These are phyloP conservation scores for Drosophila infuscata DNA, from an alignment of 2,888 invertebrate genomes.

Conservation along the genomic window DNA sequence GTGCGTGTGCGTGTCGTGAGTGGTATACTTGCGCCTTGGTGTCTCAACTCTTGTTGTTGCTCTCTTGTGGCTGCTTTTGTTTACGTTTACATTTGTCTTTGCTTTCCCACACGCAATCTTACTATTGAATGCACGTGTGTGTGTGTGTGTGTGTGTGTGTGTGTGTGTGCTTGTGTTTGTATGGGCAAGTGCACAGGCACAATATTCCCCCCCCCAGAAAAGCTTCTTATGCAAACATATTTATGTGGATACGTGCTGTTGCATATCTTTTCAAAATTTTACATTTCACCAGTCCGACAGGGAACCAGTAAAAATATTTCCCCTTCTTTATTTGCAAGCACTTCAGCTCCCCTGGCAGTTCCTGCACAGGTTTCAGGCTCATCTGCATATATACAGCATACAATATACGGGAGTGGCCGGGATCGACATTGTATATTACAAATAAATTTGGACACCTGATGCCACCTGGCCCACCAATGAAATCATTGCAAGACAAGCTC, in stretches of 20 bases:
- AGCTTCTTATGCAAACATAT: conserved; percentile 62
- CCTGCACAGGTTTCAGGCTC: conserved; percentile 24
- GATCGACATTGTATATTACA: conserved; percentile 37
- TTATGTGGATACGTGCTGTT: conserved; percentile 70
- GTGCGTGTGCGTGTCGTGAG: conserved; percentile 2
- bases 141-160: neutral
- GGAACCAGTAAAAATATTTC: conserved; percentile 48
- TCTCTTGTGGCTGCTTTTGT: conserved; percentile 57
- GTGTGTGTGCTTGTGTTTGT: conserved; percentile 7
- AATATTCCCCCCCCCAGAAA: conserved; percentile 41
- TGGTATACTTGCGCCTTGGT: conserved; percentile 18
- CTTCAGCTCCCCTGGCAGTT: conserved; percentile 10
- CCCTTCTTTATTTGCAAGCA: conserved; percentile 42
- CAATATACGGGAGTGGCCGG: neutral
- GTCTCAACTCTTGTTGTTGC: conserved; percentile 51
- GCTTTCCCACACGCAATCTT: conserved; percentile 22
- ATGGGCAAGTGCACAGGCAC: conserved; percentile 32
- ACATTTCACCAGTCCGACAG: conserved; percentile 55
- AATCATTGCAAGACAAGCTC: conserved; percentile 29
- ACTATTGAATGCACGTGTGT: conserved; percentile 21
- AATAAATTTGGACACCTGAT: conserved; percentile 69
- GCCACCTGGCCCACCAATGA: conserved; percentile 47
- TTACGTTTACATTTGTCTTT: conserved; percentile 35
- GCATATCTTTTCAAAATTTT: conserved; percentile 70
- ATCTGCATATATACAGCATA: conserved; percentile 42